phyloP scores from a whole-genome alignment of 2,797 vertebrate genomes.

The Catamblyrhynchus diadema region DNA sequence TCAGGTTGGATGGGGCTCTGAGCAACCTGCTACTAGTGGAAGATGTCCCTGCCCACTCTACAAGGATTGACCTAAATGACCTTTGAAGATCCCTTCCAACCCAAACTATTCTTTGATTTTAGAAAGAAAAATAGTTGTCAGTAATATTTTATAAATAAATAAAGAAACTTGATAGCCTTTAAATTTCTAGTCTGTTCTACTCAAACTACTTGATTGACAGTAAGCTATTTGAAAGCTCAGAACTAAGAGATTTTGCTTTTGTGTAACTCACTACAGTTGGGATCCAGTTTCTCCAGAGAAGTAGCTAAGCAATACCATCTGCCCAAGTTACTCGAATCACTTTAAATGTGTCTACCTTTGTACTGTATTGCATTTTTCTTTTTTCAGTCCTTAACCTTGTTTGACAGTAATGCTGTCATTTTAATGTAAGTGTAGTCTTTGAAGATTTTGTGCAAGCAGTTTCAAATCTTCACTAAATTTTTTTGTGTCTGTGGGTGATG shows the following conservation, averaged over 20 bases:
- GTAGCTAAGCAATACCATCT: background rate
- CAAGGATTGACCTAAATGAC: background rate
- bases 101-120: background rate
- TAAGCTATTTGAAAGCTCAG: background rate
- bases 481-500: background rate
- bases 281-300: background rate
- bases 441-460: background rate
- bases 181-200: background rate
- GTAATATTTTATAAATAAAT: background rate
- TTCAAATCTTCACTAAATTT: background rate
- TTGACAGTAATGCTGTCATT: background rate
- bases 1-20: background rate
- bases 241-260: background rate
- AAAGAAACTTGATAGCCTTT: background rate
- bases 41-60: background rate
- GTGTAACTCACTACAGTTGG: background rate
- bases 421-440: background rate
- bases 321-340: background rate
- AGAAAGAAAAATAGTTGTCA: background rate
- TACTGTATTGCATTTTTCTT: background rate
- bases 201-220: background rate
- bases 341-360: background rate
- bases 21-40: background rate
- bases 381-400: background rate
- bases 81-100: background rate